phyloP scores from a whole-genome alignment of 2,888 invertebrate species.

The Bhutanitis thaidina region DNA sequence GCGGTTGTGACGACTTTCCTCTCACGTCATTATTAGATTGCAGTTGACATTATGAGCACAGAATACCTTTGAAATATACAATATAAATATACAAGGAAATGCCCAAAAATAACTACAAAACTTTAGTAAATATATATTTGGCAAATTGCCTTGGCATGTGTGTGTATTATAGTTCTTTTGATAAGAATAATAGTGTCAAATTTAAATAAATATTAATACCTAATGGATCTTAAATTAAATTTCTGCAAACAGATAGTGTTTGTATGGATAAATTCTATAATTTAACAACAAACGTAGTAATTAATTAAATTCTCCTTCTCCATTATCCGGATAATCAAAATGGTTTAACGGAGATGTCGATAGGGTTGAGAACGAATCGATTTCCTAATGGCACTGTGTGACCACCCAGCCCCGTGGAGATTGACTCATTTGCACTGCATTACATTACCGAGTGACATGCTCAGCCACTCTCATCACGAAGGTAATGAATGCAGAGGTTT shows the following conservation, averaged over 20 bases:
- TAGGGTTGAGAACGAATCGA: slow-evolving; percentile 60
- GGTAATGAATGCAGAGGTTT: slow-evolving; percentile 60
- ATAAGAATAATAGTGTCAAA: too few relatives aligned
- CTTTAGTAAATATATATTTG: too few relatives aligned
- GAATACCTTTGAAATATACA: background rate
- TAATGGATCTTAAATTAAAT: too few relatives aligned
- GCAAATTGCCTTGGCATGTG: too few relatives aligned
- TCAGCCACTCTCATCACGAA: slow-evolving; percentile 74
- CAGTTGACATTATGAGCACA: slow-evolving; percentile 33
- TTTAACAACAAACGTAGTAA: slow-evolving; percentile 30
- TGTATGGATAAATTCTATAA: slow-evolving; percentile 14
- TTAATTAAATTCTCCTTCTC: slow-evolving; percentile 39
- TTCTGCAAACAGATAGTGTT: too few relatives aligned
- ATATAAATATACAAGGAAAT: background rate
- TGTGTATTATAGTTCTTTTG: too few relatives aligned
- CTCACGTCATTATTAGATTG: slow-evolving; percentile 67
- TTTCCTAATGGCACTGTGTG: slow-evolving; percentile 71
- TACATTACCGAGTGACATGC: slow-evolving; percentile 76
- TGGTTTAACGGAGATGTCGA: slow-evolving; percentile 36
- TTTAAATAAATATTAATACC: too few relatives aligned
- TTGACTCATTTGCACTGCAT: slow-evolving; percentile 80
- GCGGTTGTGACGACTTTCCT: slow-evolving; percentile 65
- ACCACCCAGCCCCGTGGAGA: slow-evolving; percentile 67
- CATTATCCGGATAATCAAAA: slow-evolving; percentile 43
- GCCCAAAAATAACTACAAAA: background rate